Base-by-base conservation (phyloP, 2,113 vertebrate species). In the Entelurus aequoreus region DNA sequence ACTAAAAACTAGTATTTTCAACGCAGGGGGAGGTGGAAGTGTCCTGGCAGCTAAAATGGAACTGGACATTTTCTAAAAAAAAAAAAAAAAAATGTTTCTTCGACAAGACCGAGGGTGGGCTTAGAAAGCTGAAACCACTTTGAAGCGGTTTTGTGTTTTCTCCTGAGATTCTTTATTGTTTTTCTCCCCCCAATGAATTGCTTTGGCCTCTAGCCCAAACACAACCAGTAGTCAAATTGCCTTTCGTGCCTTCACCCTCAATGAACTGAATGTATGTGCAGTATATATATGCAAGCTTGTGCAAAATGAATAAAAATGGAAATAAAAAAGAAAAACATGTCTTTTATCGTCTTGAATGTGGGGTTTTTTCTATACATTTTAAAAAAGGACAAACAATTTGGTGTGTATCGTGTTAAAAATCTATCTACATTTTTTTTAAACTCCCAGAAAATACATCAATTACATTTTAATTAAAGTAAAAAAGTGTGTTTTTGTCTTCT, bases 211-310 rank as follows among this genome's bases (percentile, higher is more conserved):
- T 28, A 78, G 73, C 76, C 79, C 78, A 62, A 80, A 78, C 84
- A 83, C 68, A 84, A 86, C 92, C 91, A 91, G 93, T 94, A 94
- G 93, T 94, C 92, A 92, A 92, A 94, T 88, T 94, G 93, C 93
- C 94, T 95, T 93, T 93, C 90, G 94, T 95, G 94, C 93, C 94
- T 95, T 92, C 93, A 94, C 93, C 92, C 93, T 93, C 92, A 94
- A 92, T 94, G 92, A 94, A 95, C 92, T 98, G 94, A 96, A 97
- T 96, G 94, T 96, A 95, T 93, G 93, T 97, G 95, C 94, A 94
- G 94, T 97, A 95, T 94, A 95, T 94, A 95, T 97, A 96, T 96
- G 94, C 95, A 98, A 97, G 94, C 95, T 97, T 97, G 94, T 96
- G 94, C 93, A 95, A 94, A 97, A 97, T 94, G 93, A 94, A 93